Base-by-base conservation (phyloP, 2,113 vertebrate species). In the Sarotherodon lohbergeri region DNA sequence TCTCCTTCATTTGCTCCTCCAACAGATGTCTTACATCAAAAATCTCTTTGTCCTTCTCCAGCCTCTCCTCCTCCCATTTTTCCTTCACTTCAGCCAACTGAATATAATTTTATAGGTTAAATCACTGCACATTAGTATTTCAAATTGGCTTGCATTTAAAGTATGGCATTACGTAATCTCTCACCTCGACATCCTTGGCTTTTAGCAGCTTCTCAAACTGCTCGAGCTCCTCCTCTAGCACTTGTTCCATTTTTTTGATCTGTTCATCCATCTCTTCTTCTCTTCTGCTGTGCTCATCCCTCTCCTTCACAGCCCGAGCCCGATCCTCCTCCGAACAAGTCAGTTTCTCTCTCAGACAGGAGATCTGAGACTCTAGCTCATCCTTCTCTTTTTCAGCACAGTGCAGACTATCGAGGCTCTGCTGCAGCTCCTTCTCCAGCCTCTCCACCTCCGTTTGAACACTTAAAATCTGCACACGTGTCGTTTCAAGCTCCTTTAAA, bases 161-260 rank as follows among this genome's bases (percentile, higher is more conserved):
- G 27, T 0, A 7, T 46, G 5, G 50, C 24, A 9, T 10, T 10
- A 2, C 2, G 7, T 11, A 6, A 4, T 55, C 10, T 82, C 89
- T 76, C 50, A 97, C 94, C 94, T 97, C 96, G 4, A 89, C 63
- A 41, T 93, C 94, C 84, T 95, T 97, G 24, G 89, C 87, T 87
- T 96, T 95, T 10, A 98, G 91, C 34, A 95, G 94, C 73, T 92
- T 92, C 84, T 97, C 94, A 90, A 97, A 97, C 63, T 88, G 95
- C 80, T 96, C 91, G 50, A 96, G 96, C 87, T 98, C 97, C 79
- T 90, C 87, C 32, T 96, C 95, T 3, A 95, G 84, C 39, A 86
- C 80, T 80, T 96, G 94, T 84, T 95, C 96, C 86, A 97, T 93
- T 68, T 92, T 96, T 92, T 93, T 94, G 0, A 95, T 89, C 90